Percentiles rank a stretch among this genome's conserved stretches.
These are phyloP conservation scores for Brachionus asplanchnoidis DNA, from an alignment of 1,140 invertebrate species.

Conservation along the genomic window DNA sequence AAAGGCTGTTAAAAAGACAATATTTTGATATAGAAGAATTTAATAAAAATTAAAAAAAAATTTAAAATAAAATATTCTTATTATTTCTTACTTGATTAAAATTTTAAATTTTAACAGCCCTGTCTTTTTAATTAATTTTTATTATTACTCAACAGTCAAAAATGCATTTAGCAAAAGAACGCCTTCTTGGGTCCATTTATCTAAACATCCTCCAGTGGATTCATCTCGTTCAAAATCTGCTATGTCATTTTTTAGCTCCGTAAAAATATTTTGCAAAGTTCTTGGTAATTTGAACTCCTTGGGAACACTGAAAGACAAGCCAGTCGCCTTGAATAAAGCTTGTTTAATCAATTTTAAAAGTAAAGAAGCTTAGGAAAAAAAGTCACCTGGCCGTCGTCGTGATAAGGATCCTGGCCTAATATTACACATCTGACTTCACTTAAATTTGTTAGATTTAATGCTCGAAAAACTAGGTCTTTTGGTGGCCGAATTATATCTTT, in stretches of 20 bases:
- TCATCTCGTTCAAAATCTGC: constrained; percentile 3
- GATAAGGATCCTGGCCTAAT: constrained; percentile 42
- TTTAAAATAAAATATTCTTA: too few relatives aligned
- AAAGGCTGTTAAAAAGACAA: too few relatives aligned
- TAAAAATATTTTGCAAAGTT: constrained; percentile 40
- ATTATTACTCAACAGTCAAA: constrained; percentile 30
- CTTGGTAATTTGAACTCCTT: neutral
- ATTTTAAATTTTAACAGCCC: too few relatives aligned
- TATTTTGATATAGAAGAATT: too few relatives aligned
- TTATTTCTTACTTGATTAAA: too few relatives aligned
- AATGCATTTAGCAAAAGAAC: constrained; percentile 40
- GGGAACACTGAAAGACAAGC: constrained; percentile 27
- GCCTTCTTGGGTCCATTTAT: constrained; percentile 33
- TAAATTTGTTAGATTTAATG: constrained; percentile 10
- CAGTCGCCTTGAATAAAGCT: constrained; percentile 17
- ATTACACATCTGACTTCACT: constrained; percentile 33
- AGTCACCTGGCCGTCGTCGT: constrained; percentile 13
- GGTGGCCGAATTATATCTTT: neutral
- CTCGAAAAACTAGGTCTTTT: constrained; percentile 40
- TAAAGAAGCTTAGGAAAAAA: neutral
- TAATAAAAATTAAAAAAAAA: too few relatives aligned
- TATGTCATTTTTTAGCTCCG: constrained; percentile 35
- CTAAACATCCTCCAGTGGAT: neutral
- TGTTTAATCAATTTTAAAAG: neutral
- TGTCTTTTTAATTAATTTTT: neutral